A percentile compares a stretch with the other conserved stretches of the same genome.
Conservation (phyloP, 2,113 vertebrate genomes). For the Alouatta palliata region DNA sequence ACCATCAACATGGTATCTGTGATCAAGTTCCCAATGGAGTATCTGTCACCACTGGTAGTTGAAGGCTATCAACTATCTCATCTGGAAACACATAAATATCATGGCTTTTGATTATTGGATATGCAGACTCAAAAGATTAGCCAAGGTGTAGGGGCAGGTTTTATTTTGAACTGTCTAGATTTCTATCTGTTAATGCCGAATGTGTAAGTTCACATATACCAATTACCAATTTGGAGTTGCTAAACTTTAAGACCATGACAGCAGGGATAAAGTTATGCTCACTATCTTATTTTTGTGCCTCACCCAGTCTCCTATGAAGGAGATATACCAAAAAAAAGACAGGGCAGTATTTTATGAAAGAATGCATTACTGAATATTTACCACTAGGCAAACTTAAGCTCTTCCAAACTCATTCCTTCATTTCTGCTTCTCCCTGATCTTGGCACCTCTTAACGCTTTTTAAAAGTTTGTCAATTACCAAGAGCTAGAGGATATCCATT, state of each 20-base stretch:
- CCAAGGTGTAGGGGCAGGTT: neutral
- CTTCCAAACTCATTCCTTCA: neutral
- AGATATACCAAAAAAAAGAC: rapidly evolving
- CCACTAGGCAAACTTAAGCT: neutral
- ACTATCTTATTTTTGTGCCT: neutral
- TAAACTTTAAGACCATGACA: neutral
- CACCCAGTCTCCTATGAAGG: neutral
- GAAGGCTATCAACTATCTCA: neutral
- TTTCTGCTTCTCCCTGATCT: neutral
- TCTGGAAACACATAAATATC: neutral
- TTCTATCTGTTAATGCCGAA: neutral
- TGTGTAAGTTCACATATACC: neutral
- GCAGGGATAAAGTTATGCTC: neutral
- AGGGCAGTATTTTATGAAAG: neutral
- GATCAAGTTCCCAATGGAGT: neutral
- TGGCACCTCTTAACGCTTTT: neutral
- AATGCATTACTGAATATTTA: neutral
- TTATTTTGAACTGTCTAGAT: slow-evolving; percentile 8
- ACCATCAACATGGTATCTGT: neutral
- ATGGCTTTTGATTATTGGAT: neutral
- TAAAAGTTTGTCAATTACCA: neutral
- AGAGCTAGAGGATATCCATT: neutral
- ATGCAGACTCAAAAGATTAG: neutral
- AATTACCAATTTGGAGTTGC: neutral
- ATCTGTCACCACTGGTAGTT: neutral